These are phyloP conservation scores for Percopsis transmontana DNA, from an alignment of 2,113 vertebrate species.

Conservation along the genomic window DNA sequence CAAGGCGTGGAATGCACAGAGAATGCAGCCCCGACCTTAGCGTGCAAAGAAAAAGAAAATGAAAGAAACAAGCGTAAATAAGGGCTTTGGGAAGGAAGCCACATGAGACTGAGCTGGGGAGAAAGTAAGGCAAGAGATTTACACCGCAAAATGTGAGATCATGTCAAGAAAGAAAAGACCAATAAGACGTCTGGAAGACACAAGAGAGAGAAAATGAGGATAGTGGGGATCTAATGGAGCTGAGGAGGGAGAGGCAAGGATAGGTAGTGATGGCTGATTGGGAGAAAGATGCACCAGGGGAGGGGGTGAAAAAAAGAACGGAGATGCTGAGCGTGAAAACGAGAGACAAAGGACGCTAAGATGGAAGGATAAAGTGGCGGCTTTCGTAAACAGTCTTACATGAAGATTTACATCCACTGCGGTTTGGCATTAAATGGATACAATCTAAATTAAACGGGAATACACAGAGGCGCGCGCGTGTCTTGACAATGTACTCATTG, in stretches of 20 bases:
- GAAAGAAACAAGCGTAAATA: neutral
- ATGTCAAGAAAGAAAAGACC: neutral
- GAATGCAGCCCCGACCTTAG: too few species aligned
- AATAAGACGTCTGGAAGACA: neutral
- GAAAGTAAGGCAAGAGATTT: too few species aligned
- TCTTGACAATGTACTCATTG: too few species aligned
- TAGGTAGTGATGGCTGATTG: neutral
- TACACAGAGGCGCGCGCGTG: too few species aligned
- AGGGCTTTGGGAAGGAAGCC: neutral
- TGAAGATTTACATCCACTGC: too few species aligned
- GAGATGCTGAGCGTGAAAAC: neutral
- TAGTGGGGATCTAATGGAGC: neutral
- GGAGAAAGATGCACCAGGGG: neutral
- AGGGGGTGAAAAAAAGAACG: neutral
- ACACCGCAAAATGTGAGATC: too few species aligned
- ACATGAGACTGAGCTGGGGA: neutral
- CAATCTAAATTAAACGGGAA: too few species aligned
- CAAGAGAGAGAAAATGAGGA: neutral
- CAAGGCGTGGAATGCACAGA: too few species aligned
- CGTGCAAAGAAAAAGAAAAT: conserved; percentile 2
- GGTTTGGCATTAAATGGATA: too few species aligned
- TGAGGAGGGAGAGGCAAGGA: neutral
- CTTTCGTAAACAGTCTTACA: too few species aligned
- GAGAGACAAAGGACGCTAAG: neutral
- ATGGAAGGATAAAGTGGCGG: neutral